Evolutionary conservation across 2,113 vertebrate genomes (phyloP).

Genomic region (Xerus inauris): DNA sequence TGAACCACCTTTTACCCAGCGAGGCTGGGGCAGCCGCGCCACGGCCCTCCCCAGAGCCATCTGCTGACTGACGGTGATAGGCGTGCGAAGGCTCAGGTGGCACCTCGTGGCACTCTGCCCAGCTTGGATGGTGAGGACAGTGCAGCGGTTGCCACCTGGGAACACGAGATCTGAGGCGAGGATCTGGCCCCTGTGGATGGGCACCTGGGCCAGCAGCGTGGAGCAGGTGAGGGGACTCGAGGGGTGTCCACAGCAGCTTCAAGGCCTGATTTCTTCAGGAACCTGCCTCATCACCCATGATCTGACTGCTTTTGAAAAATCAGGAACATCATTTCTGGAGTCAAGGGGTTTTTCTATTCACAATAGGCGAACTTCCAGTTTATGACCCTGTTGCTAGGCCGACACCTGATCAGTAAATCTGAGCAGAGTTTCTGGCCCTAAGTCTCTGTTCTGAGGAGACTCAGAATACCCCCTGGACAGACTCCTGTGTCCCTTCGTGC

Average conservation of each 20-base stretch:
- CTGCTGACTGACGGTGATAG: background rate
- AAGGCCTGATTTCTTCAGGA: background rate
- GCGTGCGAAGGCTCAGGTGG: background rate
- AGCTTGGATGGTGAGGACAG: background rate
- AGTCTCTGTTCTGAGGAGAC: background rate
- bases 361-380: background rate
- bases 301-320: background rate
- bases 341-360: background rate
- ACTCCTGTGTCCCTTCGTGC: background rate
- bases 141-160: no score
- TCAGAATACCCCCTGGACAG: background rate
- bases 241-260: background rate
- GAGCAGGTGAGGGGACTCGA: fast-evolving
- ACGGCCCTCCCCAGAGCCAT: background rate
- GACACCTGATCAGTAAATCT: background rate
- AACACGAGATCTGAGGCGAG: background rate
- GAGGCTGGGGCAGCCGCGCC: background rate
- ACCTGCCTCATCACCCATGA: background rate
- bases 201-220: fast-evolving
- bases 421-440: background rate
- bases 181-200: background rate
- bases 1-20: no score
- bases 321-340: background rate
- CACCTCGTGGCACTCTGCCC: background rate
- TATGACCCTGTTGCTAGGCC: background rate